A percentile compares a stretch with the other conserved stretches of the same genome.
phyloP scores from a whole-genome alignment of 2,113 vertebrate species.

The Opisthocomus hoazin region DNA sequence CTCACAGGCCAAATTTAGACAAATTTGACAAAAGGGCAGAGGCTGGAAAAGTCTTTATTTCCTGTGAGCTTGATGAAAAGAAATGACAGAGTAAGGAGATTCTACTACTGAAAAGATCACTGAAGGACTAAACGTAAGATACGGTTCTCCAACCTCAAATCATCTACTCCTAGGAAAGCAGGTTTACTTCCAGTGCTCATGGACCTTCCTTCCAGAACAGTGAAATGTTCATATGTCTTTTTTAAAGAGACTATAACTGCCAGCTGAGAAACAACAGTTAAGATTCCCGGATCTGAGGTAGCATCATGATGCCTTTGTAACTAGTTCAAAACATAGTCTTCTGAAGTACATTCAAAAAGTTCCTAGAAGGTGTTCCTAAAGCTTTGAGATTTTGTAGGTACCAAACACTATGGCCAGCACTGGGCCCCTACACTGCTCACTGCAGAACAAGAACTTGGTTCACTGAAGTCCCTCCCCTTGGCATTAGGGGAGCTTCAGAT shows the following conservation, averaged over 20 bases:
- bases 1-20: neutral
- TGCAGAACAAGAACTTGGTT: neutral
- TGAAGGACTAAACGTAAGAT: neutral
- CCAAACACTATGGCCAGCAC: rapidly evolving
- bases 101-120: neutral
- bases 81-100: neutral
- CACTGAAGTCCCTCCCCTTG: neutral
- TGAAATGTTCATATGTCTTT: neutral
- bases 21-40: neutral
- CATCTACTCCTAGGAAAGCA: neutral
- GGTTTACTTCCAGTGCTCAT: neutral
- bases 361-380: neutral
- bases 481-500: neutral
- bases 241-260: neutral
- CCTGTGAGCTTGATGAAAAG: neutral
- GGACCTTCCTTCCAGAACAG: neutral
- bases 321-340: neutral
- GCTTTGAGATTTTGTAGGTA: neutral
- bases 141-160: neutral
- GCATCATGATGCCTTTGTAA: neutral
- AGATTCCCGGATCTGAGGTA: neutral
- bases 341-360: neutral
- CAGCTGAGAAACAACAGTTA: neutral
- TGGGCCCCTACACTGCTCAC: neutral
- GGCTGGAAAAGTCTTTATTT: neutral